phyloP scores from a whole-genome alignment of 1,140 invertebrate species.

The Ylistrum balloti region DNA sequence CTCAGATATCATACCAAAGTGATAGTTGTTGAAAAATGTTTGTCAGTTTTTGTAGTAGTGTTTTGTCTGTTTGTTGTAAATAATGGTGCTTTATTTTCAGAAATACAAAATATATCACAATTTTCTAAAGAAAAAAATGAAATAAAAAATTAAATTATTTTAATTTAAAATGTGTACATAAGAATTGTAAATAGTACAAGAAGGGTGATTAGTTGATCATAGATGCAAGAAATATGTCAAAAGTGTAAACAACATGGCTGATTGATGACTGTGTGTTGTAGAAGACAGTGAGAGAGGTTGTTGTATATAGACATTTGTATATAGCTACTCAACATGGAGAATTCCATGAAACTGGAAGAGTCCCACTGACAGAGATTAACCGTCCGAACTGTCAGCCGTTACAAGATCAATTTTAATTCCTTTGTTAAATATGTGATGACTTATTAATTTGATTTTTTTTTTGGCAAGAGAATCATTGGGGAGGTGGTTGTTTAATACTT shows the following conservation, averaged over 20 bases:
- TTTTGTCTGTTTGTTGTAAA: background rate
- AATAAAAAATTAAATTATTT: conserved; percentile 4
- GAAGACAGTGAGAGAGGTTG: too few relatives aligned
- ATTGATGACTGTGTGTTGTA: background rate
- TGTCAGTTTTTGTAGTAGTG: too few relatives aligned
- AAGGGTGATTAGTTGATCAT: background rate
- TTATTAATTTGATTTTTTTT: background rate
- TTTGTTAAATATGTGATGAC: background rate
- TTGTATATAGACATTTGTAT: too few relatives aligned
- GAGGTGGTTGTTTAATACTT: too few relatives aligned
- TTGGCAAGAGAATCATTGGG: too few relatives aligned
- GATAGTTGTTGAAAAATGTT: background rate
- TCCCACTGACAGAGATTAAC: background rate
- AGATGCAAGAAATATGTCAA: too few relatives aligned
- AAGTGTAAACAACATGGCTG: too few relatives aligned
- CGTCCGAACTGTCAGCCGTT: background rate
- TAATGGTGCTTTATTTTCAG: conserved; percentile 35
- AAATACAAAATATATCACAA: background rate
- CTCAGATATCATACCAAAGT: too few relatives aligned
- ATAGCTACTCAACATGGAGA: background rate
- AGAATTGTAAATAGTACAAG: conserved; percentile 2
- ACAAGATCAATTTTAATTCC: background rate
- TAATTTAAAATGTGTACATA: conserved; percentile 8
- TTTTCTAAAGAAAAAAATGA: too few relatives aligned
- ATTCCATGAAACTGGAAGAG: background rate